phyloP scores from a whole-genome alignment of 1,140 invertebrate genomes.

The Dolichoris vasculosae region DNA sequence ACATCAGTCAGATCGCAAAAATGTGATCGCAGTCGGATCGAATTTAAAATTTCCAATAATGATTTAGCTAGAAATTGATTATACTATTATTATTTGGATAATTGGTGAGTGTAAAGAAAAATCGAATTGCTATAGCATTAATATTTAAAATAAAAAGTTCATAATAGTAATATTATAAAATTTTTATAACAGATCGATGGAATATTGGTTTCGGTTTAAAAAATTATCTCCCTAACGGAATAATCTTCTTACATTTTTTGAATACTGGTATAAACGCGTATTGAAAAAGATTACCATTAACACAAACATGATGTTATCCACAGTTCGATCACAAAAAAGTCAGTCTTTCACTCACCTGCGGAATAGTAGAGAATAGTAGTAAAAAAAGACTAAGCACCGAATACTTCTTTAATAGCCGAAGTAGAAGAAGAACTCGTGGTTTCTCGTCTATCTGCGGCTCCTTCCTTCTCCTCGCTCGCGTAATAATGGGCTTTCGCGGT shows the following conservation, averaged over 20 bases:
- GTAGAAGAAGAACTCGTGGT: slow-evolving; percentile 30
- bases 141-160: neutral
- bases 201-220: neutral
- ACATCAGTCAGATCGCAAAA: too few relatives aligned
- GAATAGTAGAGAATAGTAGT: neutral
- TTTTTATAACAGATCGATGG: neutral
- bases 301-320: neutral
- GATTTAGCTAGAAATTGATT: neutral
- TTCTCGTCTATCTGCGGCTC: slow-evolving; percentile 24
- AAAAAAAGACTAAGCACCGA: slow-evolving; percentile 14
- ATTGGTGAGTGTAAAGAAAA: too few relatives aligned
- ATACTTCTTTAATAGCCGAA: slow-evolving; percentile 19
- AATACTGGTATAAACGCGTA: neutral
- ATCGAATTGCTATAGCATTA: too few relatives aligned
- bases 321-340: neutral
- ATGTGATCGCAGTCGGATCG: too few relatives aligned
- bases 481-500: slow-evolving; percentile 56
- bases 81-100: too few relatives aligned
- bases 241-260: neutral
- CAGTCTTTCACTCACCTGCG: neutral
- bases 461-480: slow-evolving; percentile 29
- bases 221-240: neutral
- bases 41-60: neutral
- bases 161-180: neutral
- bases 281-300: neutral